Evolutionary conservation across 2,888 invertebrate species (phyloP).

Genomic region (Pegoplata infirma): DNA sequence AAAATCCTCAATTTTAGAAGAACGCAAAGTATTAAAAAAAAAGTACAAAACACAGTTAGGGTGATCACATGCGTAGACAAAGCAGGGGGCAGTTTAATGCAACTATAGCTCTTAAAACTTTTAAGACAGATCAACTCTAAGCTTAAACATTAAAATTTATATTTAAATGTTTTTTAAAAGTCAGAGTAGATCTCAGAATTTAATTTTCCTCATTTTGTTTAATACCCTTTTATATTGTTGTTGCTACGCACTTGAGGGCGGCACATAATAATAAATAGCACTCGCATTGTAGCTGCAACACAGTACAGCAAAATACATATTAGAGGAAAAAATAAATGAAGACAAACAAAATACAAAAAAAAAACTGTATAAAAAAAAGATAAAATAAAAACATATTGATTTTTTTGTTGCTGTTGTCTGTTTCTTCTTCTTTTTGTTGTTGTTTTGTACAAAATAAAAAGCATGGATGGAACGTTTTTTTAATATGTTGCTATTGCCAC

Average conservation of each 20-base stretch:
- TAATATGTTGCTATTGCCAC: slow-evolving; percentile 17
- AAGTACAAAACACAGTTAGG: slow-evolving; percentile 15
- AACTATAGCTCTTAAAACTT: not conserved
- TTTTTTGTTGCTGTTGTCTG: slow-evolving; percentile 13
- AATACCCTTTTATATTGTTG: not conserved
- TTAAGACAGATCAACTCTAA: not conserved
- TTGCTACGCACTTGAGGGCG: slow-evolving; percentile 46
- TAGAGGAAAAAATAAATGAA: slow-evolving; percentile 9
- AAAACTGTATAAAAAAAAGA: slow-evolving; percentile 1
- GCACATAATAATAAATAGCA: slow-evolving; percentile 30
- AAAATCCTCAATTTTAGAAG: slow-evolving; percentile 16
- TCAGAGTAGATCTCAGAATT: not conserved
- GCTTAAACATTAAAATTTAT: not conserved
- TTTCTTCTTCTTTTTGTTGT: slow-evolving; percentile 6
- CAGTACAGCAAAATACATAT: slow-evolving; percentile 1
- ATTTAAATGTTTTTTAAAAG: too few species aligned
- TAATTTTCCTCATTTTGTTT: not conserved
- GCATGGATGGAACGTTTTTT: not conserved
- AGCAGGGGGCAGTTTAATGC: slow-evolving; percentile 1
- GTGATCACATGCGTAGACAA: slow-evolving; percentile 35
- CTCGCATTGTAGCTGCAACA: slow-evolving; percentile 45
- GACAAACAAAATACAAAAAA: not conserved
- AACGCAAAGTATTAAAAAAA: not conserved
- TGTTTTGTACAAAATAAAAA: slow-evolving; percentile 4
- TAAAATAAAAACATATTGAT: slow-evolving; percentile 28